Percentiles rank a stretch among this genome's conserved stretches.
Evolutionary conservation across 2,113 vertebrate genomes (phyloP).

Genomic region (Hemiprocne comata): DNA sequence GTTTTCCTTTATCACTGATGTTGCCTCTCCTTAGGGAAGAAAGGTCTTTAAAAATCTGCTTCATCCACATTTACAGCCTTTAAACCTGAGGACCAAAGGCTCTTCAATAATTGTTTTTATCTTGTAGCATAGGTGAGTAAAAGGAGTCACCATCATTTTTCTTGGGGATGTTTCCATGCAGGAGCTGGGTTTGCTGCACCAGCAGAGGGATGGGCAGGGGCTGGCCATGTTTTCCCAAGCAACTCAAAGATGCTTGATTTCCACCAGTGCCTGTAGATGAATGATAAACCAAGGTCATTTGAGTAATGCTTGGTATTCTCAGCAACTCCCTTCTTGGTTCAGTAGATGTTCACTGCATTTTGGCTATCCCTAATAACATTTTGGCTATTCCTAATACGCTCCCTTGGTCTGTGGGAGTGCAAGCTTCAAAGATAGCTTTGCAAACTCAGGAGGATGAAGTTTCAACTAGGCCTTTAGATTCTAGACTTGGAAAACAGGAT

Average conservation of each 20-base stretch:
- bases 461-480: not conserved
- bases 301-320: not conserved
- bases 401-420: not conserved
- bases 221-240: not conserved
- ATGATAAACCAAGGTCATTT: not conserved
- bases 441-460: not conserved
- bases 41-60: not conserved
- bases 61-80: not conserved
- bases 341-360: not conserved
- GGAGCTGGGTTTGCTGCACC: not conserved
- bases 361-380: not conserved
- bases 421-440: not conserved
- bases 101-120: not conserved
- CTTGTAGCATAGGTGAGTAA: not conserved
- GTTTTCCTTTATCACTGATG: not conserved
- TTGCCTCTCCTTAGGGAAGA: not conserved
- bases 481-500: rapidly evolving
- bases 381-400: not conserved
- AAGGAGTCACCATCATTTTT: not conserved
- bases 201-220: not conserved
- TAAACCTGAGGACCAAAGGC: slow-evolving; percentile 16
- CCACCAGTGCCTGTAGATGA: not conserved
- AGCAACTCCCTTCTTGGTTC: not conserved
- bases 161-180: not conserved
- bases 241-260: not conserved